Percentiles rank a stretch among this genome's conserved stretches.
Evolutionary conservation across 2,113 vertebrate species (phyloP).

Genomic region (Phalacrocorax aristotelis): DNA sequence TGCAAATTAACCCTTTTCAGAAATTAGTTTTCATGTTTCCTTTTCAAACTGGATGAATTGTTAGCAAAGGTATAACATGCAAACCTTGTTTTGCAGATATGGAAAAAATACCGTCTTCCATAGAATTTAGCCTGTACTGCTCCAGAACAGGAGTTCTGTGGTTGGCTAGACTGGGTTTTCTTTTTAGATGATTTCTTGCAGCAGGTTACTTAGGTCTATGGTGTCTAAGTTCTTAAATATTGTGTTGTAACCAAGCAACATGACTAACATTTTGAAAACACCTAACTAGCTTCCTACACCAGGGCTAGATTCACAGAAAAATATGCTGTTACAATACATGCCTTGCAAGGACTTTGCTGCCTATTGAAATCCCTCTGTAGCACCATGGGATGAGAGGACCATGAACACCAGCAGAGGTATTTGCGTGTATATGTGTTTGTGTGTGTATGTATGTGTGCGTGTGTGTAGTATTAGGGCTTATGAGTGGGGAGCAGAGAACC

Average conservation of each 20-base stretch:
- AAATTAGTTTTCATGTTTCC: not conserved
- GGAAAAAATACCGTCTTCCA: not conserved
- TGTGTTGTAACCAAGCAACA: constrained; percentile 8
- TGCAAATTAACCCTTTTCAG: not conserved
- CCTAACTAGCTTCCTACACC: not conserved
- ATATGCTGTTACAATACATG: not conserved
- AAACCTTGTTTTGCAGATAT: not conserved
- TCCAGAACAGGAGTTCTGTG: not conserved
- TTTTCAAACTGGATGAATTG: not conserved
- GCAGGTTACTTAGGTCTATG: not conserved
- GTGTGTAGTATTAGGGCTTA: not conserved
- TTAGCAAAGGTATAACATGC: not conserved
- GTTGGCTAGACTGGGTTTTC: not conserved
- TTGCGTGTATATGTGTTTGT: not conserved
- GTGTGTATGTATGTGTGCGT: not conserved
- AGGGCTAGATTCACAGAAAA: not conserved
- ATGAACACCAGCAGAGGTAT: not conserved
- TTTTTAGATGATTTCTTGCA: not conserved
- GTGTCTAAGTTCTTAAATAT: not conserved
- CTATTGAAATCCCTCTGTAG: not conserved
- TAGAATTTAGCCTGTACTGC: not conserved
- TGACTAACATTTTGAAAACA: not conserved
- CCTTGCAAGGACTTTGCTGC: not conserved
- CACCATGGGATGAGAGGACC: not conserved
- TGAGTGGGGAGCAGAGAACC: not conserved